Evolutionary conservation across 1,140 invertebrate genomes (phyloP).

Genomic region (Ridgeia piscesae): DNA sequence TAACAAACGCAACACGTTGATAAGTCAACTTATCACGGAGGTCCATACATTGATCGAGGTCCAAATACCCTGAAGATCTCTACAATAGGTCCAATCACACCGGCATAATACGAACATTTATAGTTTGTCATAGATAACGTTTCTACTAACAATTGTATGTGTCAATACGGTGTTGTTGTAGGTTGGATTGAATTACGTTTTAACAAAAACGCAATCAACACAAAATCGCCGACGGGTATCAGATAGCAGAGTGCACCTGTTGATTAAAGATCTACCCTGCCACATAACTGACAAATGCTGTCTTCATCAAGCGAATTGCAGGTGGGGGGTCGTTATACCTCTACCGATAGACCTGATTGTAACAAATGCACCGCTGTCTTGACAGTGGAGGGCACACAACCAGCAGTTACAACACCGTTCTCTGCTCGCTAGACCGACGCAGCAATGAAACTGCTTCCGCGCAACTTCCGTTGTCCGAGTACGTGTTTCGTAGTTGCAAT

Average conservation of each 20-base stretch:
- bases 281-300: not conserved
- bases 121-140: not conserved
- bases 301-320: not conserved
- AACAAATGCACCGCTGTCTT: not conserved
- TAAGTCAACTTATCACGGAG: too few relatives aligned
- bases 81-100: not conserved
- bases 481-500: not conserved
- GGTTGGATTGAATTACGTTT: not conserved
- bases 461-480: not conserved
- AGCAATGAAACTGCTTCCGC: not conserved
- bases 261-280: not conserved
- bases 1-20: too few relatives aligned
- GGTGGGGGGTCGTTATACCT: not conserved
- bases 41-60: too few relatives aligned
- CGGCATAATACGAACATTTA: not conserved
- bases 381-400: not conserved
- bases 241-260: not conserved
- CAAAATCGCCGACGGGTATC: not conserved
- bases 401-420: not conserved
- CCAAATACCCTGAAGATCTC: not conserved
- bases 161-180: not conserved
- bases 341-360: not conserved
- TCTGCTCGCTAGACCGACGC: not conserved
- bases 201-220: not conserved
- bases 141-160: not conserved